Base-by-base conservation (phyloP, 2,113 vertebrate genomes). In the Atrichornis clamosus region DNA sequence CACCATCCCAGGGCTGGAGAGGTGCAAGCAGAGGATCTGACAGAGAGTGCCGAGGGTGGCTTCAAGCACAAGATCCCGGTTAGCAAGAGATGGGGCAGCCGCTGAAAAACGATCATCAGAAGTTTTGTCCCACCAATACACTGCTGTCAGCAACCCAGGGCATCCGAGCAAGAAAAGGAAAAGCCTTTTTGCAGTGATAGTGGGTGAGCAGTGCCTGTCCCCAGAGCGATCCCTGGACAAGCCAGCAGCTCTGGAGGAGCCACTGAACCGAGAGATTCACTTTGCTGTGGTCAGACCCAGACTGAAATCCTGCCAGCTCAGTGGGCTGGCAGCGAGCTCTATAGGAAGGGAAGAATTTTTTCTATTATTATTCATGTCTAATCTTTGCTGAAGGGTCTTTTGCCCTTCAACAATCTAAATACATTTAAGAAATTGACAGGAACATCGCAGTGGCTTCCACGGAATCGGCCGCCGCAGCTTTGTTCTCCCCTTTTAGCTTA, bases 381-480 rank as follows among this genome's bases (percentile, higher is more conserved):
- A 96, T 93, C 87, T 95, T 91, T 64, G 83, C 96, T 94, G 93
- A 80, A 80, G 84, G 79, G 58, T 78, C 59, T 90, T 76, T 62
- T 73, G 65, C 84, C 89, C 87, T 81, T 76, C 65, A 70, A 69
- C 75, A 83, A 93, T 28, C 76, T 65, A 55, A 95, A 52, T 3
- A 33, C 65, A 30, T 70, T 79, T 84, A 90, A 79, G 47, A 77
- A 94, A 95, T 83, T n/a, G 93, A 87, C 46, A 55, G 78, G 77
- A 88, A 32, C 26, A 2, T 52, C 3, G 2, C 53, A 9, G 7
- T 8, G 72, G 90, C 81, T 94, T 78, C 53, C 23, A 0, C 0
- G 1, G 89, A 73, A 74, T 46, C 65, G 0, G 49, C n/a, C 0
- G 3, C 67, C 0, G 3, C 65, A 39, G 20, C 84, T 96, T 89